phyloP scores from a whole-genome alignment of 2,888 invertebrate genomes.

The Griposia aprilina region DNA sequence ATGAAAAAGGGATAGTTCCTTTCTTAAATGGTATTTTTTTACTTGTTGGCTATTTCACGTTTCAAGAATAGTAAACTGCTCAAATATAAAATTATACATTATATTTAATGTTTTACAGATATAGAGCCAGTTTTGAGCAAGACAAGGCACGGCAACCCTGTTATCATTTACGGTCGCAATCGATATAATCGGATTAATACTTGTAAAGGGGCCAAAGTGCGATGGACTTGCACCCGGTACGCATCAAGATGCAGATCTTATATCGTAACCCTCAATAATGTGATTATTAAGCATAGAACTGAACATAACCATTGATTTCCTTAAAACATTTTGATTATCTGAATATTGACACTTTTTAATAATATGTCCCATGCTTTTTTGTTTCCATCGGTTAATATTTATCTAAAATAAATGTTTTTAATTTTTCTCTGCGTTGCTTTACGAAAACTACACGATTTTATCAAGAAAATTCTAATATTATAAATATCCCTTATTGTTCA shows the following conservation, averaged over 20 bases:
- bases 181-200: slow-evolving; percentile 35
- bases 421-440: background rate
- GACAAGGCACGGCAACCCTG: slow-evolving; percentile 25
- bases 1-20: too few species aligned
- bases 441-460: background rate
- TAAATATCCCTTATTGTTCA: background rate
- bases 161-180: slow-evolving; percentile 27
- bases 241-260: slow-evolving; percentile 37
- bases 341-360: background rate
- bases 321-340: background rate
- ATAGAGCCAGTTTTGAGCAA: slow-evolving; percentile 2
- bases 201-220: slow-evolving; percentile 56
- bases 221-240: slow-evolving; percentile 60
- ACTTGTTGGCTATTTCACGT: background rate
- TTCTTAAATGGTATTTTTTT: too few species aligned
- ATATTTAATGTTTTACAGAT: slow-evolving; percentile 15
- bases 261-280: slow-evolving; percentile 41
- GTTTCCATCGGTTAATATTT: background rate
- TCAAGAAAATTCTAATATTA: background rate
- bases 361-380: background rate
- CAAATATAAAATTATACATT: background rate
- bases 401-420: background rate
- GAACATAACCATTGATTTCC: slow-evolving; percentile 56
- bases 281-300: slow-evolving; percentile 44
- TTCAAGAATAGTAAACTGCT: background rate